Evolutionary conservation across 2,113 vertebrate species (phyloP), one percentile per base, ranked within the genome.

Genomic region (Ellobius talpinus): DNA sequence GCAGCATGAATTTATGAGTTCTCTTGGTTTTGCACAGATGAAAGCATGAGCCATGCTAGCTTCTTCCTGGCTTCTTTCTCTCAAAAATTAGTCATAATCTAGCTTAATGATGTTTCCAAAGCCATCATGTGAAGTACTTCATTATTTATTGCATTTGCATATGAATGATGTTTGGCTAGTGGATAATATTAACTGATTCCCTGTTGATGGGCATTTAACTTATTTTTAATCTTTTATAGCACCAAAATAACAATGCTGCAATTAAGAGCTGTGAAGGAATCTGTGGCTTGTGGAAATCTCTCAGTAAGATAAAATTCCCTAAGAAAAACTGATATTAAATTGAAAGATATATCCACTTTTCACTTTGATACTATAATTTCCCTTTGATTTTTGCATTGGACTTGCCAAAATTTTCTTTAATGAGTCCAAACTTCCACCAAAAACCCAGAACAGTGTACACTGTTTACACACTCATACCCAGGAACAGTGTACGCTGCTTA

Each of bases 221-320:
- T 52, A 66, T 74, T 94, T 42, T 88, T 58, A 85, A 52, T 81
- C 55, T 68, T 55, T 55, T 89, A 4, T 47, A 91, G 85, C 86
- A 73, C 52, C 92, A 94, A 81, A 97, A 65, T 86, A 93, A 95
- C 95, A 21, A 70, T 79, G 21, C 45, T 79, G 5, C 16, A 76
- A 58, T 63, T 68, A 76, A 61, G 17, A 88, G 16, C 16, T 63
- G 76, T 91, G 47, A 74, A 33, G 50, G 12, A 92, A 33, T 29
- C 19, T n/a, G 21, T 73, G n/a, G 21, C 5, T 23, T 82, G 2
- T 61, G 13, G 17, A 58, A 66, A 93, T 79, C 8, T 61, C 77
- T 17, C 39, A 65, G 31, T 42, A 87, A 90, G 23, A 50, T 90
- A 89, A 91, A 87, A 92, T 93, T 89, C 47, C 33, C 31, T 13